Evolutionary conservation across 2,797 vertebrate genomes (phyloP), one percentile per base, ranked within the genome.

Genomic region (Ctenosaura bakeri): DNA sequence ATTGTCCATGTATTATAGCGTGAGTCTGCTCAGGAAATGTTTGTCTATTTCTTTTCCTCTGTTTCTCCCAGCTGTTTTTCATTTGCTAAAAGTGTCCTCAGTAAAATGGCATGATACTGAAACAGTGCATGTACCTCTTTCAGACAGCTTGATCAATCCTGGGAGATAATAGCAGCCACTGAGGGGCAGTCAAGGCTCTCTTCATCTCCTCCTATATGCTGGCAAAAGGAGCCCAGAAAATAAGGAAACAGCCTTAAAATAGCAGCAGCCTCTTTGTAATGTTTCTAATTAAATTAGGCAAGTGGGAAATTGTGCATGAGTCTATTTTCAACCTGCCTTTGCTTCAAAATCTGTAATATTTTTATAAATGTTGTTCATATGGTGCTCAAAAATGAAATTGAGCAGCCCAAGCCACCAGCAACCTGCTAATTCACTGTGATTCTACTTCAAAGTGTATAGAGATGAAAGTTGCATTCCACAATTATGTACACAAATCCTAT

Each of bases 391-490:
- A 95, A 93, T 88, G 42, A 76, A 88, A 77, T 42, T 93, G 93
- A 92, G 64, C 54, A 91, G 85, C 88, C 92, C 79, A 91, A 94
- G 92, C 90, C 88, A 94, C 93, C 95, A 94, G 92, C 26, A 92
- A 92, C 91, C 93, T 94, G 83, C 35, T 95, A 76, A 89, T 77
- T 92, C 88, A 88, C 0, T 88, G 90, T 92, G 86, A 69, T 83
- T 77, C 71, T 92, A 59, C 94, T 94, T 88, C 87, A 92, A 64
- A 59, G 85, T 91, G 52, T 42, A 71, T 91, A 73, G 89, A 93
- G 66, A 22, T 66, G 86, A 85, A 86, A 52, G 78, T 82, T 87
- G 35, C 38, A 42, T 69, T 90, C 50, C n/a, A 87, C 16, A 80
- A 26, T 59, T 59, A 73, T 62, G 9, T 38, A 71, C 35, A 81